Evolutionary conservation across 2,113 vertebrate genomes (phyloP).

Genomic region (Holacanthus passer): DNA sequence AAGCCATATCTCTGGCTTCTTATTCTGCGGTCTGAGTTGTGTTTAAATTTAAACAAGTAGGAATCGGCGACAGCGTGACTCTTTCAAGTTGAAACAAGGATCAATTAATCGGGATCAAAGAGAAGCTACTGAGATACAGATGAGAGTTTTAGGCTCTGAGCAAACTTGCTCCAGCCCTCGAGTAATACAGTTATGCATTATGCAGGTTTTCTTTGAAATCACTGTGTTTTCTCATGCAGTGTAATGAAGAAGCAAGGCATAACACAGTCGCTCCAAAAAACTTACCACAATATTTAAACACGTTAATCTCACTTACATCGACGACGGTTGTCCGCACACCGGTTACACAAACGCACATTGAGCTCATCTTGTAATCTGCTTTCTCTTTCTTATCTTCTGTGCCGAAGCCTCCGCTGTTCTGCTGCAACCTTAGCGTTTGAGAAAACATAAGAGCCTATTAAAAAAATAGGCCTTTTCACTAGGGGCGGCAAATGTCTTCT

Average conservation of each 20-base stretch:
- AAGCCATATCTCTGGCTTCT: conserved; percentile 60
- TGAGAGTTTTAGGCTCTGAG: conserved; percentile 42
- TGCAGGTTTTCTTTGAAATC: conserved; percentile 54
- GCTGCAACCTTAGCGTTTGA: conserved; percentile 46
- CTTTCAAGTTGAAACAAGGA: conserved; percentile 43
- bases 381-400: conserved; percentile 32
- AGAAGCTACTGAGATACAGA: conserved; percentile 30
- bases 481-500: conserved; percentile 33
- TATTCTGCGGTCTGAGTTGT: conserved; percentile 18
- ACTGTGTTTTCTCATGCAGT: conserved; percentile 33
- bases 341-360: conserved; percentile 50
- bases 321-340: conserved; percentile 35
- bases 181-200: conserved; percentile 53
- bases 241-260: conserved; percentile 40
- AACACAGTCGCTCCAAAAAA: conserved; percentile 17
- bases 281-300: conserved; percentile 38
- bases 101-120: conserved; percentile 60
- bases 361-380: conserved; percentile 27
- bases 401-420: conserved; percentile 34
- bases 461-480: conserved; percentile 47
- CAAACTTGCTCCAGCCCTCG: conserved; percentile 23
- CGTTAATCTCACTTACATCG: conserved; percentile 34
- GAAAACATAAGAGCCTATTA: conserved; percentile 52
- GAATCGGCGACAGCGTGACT: conserved; percentile 1
- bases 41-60: conserved; percentile 14